These are phyloP conservation scores for Amphibalanus amphitrite DNA, from an alignment of 1,140 invertebrate species.

Conservation along the genomic window DNA sequence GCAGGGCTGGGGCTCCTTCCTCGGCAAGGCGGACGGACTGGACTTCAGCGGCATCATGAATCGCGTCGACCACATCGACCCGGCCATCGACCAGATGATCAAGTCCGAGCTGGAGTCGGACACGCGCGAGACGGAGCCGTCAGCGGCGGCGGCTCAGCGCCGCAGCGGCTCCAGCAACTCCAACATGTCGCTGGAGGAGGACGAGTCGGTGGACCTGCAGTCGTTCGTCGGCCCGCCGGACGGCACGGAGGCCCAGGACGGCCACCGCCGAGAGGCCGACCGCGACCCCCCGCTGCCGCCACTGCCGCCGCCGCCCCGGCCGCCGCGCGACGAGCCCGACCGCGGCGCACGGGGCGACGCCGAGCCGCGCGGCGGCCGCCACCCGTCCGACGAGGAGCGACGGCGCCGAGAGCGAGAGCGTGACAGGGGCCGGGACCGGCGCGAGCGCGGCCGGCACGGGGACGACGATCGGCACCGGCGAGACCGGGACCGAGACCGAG, in stretches of 20 bases:
- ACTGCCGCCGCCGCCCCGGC: too few relatives aligned
- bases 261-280: background rate
- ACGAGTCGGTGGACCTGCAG: background rate
- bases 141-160: too few relatives aligned
- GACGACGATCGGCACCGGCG: background rate
- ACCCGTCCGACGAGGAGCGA: background rate
- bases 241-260: background rate
- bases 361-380: too few relatives aligned
- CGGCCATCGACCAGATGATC: slow-evolving; percentile 2
- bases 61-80: background rate
- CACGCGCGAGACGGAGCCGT: background rate
- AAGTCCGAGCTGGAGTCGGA: background rate
- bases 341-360: too few relatives aligned
- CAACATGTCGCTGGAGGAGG: background rate
- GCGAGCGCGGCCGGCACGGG: background rate
- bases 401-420: background rate
- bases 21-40: background rate
- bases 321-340: background rate
- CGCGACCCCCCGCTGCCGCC: too few relatives aligned
- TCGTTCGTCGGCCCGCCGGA: background rate
- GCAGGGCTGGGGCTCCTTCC: background rate
- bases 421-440: background rate
- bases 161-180: background rate
- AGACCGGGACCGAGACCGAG: background rate
- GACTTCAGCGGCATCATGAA: background rate